Evolutionary conservation across 2,888 invertebrate genomes (phyloP).

Genomic region (Drosophila peninsularis): DNA sequence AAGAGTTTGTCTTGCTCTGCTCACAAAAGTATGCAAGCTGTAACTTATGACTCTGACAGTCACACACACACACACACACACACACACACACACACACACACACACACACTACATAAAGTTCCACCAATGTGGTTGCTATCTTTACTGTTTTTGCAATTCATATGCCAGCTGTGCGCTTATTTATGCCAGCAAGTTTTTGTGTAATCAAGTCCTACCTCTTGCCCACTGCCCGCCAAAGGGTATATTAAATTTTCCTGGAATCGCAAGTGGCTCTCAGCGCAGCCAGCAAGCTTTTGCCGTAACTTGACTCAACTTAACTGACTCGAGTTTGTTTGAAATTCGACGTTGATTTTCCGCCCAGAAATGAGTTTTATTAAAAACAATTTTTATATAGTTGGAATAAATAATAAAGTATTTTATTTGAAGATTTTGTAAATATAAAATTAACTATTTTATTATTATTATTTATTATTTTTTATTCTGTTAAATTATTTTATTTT

Average conservation of each 20-base stretch:
- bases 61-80: conserved; percentile 18
- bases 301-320: background rate
- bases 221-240: background rate
- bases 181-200: conserved; percentile 64
- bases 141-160: conserved; percentile 63
- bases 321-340: background rate
- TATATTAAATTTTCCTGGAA: conserved; percentile 8
- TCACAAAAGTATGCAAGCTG: conserved; percentile 64
- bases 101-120: conserved; percentile 49
- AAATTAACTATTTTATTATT: too few species aligned
- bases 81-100: background rate
- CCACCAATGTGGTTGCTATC: conserved; percentile 64
- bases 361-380: background rate
- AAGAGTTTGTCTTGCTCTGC: conserved; percentile 53
- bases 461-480: too few species aligned
- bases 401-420: too few species aligned
- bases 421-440: too few species aligned
- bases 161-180: conserved; percentile 67
- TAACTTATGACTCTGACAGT: conserved; percentile 54
- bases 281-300: background rate
- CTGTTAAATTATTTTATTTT: too few species aligned
- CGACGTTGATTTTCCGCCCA: background rate
- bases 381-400: background rate
- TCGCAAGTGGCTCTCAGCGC: background rate
- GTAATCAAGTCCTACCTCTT: conserved; percentile 55